Evolutionary conservation across 1,140 invertebrate species (phyloP).

Genomic region (Drepana arcuata): DNA sequence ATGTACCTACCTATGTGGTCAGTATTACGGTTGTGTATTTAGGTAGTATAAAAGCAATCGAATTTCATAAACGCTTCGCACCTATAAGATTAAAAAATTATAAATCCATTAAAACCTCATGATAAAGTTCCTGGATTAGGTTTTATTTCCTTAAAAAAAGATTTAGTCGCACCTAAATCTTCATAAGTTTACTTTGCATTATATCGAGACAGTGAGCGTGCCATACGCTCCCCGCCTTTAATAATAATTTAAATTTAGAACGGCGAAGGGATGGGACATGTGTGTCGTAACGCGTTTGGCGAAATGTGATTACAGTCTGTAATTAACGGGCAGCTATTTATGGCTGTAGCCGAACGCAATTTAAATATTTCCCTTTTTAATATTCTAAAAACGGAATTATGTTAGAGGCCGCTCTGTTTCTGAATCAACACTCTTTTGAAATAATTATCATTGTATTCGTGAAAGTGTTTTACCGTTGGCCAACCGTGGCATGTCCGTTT

Average conservation of each 20-base stretch:
- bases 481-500: constrained; percentile 57
- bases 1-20: too few relatives aligned
- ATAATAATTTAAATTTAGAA: constrained; percentile 69
- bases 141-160: too few relatives aligned
- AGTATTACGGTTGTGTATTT: too few relatives aligned
- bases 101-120: too few relatives aligned
- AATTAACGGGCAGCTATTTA: constrained; percentile 68
- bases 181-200: constrained; percentile 63
- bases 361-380: constrained; percentile 50
- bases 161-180: too few relatives aligned
- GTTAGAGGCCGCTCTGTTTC: constrained; percentile 20
- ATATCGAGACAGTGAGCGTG: constrained; percentile 57
- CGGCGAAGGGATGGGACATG: constrained; percentile 68
- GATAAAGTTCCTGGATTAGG: too few relatives aligned
- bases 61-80: too few relatives aligned
- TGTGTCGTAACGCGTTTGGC: constrained; percentile 69
- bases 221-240: constrained; percentile 54
- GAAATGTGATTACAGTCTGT: constrained; percentile 68
- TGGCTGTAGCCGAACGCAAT: constrained; percentile 35
- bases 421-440: constrained; percentile 46
- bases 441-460: constrained; percentile 57
- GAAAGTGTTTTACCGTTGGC: constrained; percentile 66
- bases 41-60: too few relatives aligned
- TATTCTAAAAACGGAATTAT: constrained; percentile 32
- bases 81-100: too few relatives aligned